Evolutionary conservation across 2,113 vertebrate genomes (phyloP), one percentile per base, ranked within the genome.

Genomic region (Mixornis gularis): DNA sequence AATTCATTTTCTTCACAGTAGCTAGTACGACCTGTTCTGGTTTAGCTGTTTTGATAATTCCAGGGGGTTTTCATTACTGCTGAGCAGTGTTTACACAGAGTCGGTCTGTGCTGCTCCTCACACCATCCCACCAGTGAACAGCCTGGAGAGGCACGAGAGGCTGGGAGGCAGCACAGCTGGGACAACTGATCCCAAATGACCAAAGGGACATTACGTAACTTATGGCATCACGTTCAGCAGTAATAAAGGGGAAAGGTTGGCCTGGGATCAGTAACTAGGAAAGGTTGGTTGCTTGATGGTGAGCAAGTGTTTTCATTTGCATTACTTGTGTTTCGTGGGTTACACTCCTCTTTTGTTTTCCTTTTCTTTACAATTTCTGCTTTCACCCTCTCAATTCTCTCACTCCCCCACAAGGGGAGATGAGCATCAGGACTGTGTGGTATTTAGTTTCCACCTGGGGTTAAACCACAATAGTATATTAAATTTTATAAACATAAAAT

Each of bases 321-420:
- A 2, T 55, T 80, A 17, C 24, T 87, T 72, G 3, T 43, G 8
- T 71, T 38, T 66, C 3, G 0, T 55, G 19, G 8, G 24, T 34
- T 59, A 30, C 30, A 29, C 55, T 92, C 46, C 5, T 66, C 15
- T 17, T 16, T n/a, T 55, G 24, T 43, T 72, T 78, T 78, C 20
- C 58, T 64, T 63, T 40, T 52, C 38, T 27, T 59, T 52, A 27
- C 12, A 16, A 40, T 84, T 58, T 53, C 46, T 6, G 6, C 10
- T 43, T 65, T 30, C 5, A 41, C 13, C 6, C 8, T 74, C 74
- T n/a, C 22, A 52, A 1, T 63, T 69, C 4, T 62, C 27, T 36
- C 40, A 25, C 7, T 38, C 7, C 1, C 19, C 7, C 6, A 10
- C 10, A 19, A 20, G 3, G 4, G 5, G 2, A 20, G 7, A 58